A percentile compares a stretch with the other conserved stretches of the same genome.
Evolutionary conservation across 2,888 invertebrate species (phyloP).

Genomic region (Coleophora flavipennella): DNA sequence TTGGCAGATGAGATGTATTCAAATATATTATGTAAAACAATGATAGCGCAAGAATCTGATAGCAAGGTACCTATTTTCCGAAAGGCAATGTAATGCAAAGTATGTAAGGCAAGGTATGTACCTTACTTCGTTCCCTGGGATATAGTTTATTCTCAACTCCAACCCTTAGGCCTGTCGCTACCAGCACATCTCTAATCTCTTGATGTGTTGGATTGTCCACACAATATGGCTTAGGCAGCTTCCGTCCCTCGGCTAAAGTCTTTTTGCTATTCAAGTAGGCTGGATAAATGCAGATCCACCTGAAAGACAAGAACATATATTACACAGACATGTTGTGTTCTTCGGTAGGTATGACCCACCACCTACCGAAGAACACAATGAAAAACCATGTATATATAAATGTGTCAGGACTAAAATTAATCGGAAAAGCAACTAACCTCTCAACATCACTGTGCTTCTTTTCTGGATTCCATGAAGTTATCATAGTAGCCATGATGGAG

Average conservation of each 20-base stretch:
- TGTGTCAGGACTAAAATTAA: not conserved
- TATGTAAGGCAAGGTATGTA: no score
- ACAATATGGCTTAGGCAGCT: constrained; percentile 86
- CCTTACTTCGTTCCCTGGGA: constrained; percentile 90
- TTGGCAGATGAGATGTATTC: no score
- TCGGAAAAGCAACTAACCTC: constrained; percentile 28
- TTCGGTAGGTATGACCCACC: no score
- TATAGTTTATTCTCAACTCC: constrained; percentile 95
- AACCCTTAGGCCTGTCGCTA: constrained; percentile 85
- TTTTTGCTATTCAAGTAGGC: constrained; percentile 96
- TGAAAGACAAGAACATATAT: constrained; percentile 32
- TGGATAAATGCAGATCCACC: constrained; percentile 98
- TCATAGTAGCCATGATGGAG: constrained; percentile 58
- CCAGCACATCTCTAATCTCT: constrained; percentile 94
- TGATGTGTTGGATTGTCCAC: constrained; percentile 96
- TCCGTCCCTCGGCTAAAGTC: constrained; percentile 90
- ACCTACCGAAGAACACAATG: not conserved
- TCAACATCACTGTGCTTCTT: constrained; percentile 84
- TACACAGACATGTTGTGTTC: no score
- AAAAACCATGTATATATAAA: not conserved
- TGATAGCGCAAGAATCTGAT: no score
- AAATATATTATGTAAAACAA: no score
- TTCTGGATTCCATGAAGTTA: constrained; percentile 78
- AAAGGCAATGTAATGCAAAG: no score
- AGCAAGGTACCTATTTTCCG: no score